Conservation (phyloP, 2,797 vertebrate genomes). For the Lates japonicus region DNA sequence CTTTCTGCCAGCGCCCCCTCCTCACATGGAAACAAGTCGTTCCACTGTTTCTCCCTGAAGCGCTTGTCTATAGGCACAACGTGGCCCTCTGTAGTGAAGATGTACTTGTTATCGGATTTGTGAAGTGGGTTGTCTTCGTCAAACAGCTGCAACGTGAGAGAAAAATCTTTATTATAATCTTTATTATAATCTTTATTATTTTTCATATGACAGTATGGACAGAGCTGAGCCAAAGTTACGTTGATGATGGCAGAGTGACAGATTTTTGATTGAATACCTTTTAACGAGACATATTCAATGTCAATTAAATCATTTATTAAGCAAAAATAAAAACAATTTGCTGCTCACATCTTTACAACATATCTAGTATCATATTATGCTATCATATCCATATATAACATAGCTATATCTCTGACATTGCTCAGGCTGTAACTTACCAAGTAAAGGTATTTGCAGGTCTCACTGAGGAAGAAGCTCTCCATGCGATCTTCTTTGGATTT, state of each 20-base stretch:
- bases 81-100: slow-evolving; percentile 99
- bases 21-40: slow-evolving; percentile 86
- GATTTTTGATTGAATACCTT: neutral
- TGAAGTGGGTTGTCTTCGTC: slow-evolving; percentile 98
- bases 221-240: neutral
- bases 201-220: neutral
- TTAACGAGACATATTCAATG: too few species aligned
- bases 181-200: too few species aligned
- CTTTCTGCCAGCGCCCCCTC: slow-evolving; percentile 63
- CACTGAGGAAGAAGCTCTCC: slow-evolving; percentile 99
- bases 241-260: neutral
- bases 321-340: neutral
- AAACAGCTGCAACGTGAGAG: slow-evolving; percentile 87
- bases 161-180: slow-evolving; percentile 10
- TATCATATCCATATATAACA: neutral
- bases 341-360: neutral
- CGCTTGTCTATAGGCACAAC: slow-evolving; percentile 92
- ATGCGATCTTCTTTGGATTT: slow-evolving; percentile 99
- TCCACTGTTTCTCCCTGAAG: slow-evolving; percentile 93
- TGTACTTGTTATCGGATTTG: slow-evolving; percentile 93
- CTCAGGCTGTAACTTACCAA: slow-evolving; percentile 84
- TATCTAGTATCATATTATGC: neutral
- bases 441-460: slow-evolving; percentile 98
- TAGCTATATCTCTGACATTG: neutral
- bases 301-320: too few species aligned